Base-by-base conservation (phyloP, 37 sponge, comb jelly and placozoan genomes). In the Beroe forskalii region DNA sequence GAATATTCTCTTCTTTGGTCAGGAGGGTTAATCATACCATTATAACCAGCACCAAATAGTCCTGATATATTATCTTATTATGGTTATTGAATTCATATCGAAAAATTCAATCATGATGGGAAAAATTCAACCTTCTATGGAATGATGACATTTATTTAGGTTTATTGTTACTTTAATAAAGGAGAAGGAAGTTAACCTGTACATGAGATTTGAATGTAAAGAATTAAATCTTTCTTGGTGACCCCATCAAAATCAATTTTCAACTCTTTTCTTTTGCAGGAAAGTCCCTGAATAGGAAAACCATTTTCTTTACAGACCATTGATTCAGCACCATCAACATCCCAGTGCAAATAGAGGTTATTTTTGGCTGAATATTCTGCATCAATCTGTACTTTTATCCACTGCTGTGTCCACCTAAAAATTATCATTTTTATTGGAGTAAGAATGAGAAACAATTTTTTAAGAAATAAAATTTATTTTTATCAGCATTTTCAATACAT, bases 1-100 rank as follows among this genome's bases (percentile, higher is more conserved):
- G 90, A 20, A 55, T 76, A 93, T 35, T 32, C 44, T 64, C 60
- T 36, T 4, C 37, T 41, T 0, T 89, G 83, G 30, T 94, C 69
- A 4, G 95, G 95, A 75, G 95, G 92, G 67, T 93, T 93, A 32
- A 94, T 94, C 91, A 94, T 66, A 0, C 93, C 93, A 37, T 75
- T 83, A 44, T 67, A 28, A 61, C 95, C 95, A 37, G 95, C 92
- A 23, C 95, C 95, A 93, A 93, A 93, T 90, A 94, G 92, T 12
- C 92, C 93, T 80, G 30, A 42, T 42, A n/a, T 25, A 42, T 69
- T 9, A 24, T 22, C 17, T 64, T 64, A 6, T 22, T 64, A n/a
- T n/a, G n/a, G n/a, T n/a, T n/a, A n/a, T n/a, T n/a, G n/a, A n/a
- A n/a, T n/a, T n/a, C n/a, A n/a, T n/a, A n/a, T n/a, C n/a, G n/a